Conservation (phyloP, 1,140 invertebrate species). For the Acromyrmex charruanus region DNA sequence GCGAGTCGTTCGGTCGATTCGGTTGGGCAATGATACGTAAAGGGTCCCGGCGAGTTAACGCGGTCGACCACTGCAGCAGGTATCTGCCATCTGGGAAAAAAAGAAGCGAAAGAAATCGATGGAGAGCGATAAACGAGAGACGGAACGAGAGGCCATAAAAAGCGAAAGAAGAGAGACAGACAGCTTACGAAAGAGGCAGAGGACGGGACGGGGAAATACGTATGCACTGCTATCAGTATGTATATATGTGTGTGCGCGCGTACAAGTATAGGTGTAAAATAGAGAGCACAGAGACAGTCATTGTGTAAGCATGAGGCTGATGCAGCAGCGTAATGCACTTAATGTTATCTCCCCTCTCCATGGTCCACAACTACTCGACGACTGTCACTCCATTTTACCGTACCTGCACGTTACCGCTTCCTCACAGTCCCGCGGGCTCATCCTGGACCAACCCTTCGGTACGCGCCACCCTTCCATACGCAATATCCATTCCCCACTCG, state of each 20-base stretch:
- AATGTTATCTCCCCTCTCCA: slow-evolving; percentile 73
- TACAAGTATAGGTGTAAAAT: slow-evolving; percentile 20
- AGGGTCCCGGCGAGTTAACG: slow-evolving; percentile 43
- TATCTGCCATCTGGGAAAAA: background rate
- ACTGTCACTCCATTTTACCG: slow-evolving; percentile 72
- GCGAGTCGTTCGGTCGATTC: slow-evolving; percentile 42
- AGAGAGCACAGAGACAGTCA: slow-evolving; percentile 57
- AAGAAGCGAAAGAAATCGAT: slow-evolving; percentile 37
- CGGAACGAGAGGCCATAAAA: slow-evolving; percentile 42
- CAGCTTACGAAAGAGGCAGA: background rate
- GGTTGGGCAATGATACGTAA: slow-evolving; percentile 54
- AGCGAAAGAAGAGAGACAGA: background rate
- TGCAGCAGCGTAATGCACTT: slow-evolving; percentile 76
- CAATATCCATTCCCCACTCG: slow-evolving; percentile 41
- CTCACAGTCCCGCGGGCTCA: background rate
- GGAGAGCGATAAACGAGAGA: slow-evolving; percentile 41
- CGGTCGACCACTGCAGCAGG: background rate
- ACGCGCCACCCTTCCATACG: background rate
- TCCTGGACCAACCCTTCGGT: background rate
- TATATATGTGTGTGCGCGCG: background rate
- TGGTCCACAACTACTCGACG: slow-evolving; percentile 66
- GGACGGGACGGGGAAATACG: background rate
- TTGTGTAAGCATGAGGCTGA: slow-evolving; percentile 71
- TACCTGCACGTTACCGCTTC: slow-evolving; percentile 37
- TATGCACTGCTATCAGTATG: background rate